These are phyloP conservation scores for Gallinago nigripennis DNA, from an alignment of 2,797 vertebrate genomes.

Conservation along the genomic window DNA sequence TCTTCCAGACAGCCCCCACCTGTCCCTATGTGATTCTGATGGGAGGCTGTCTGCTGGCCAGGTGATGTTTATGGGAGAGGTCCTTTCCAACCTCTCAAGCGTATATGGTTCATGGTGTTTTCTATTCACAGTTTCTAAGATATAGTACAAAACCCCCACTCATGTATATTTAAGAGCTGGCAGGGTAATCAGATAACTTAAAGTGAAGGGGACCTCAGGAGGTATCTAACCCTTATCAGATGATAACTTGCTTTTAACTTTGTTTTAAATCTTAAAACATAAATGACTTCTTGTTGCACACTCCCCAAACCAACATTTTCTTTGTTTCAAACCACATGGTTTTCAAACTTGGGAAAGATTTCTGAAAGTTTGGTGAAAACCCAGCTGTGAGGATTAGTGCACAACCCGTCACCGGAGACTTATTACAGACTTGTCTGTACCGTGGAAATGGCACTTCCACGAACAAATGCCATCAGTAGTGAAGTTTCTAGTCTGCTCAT, in stretches of 20 bases:
- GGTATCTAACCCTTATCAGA: background rate
- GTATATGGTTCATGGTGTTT: background rate
- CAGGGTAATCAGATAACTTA: background rate
- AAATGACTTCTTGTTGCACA: accelerated
- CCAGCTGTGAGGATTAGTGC: background rate
- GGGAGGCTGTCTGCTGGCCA: background rate
- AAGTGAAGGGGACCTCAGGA: background rate
- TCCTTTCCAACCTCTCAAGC: background rate
- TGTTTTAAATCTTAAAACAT: background rate
- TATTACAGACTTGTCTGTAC: background rate
- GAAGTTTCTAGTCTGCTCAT: background rate
- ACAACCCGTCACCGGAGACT: background rate
- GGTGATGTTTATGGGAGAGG: background rate
- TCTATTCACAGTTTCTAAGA: background rate
- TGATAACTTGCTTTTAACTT: background rate
- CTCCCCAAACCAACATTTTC: background rate
- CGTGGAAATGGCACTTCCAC: background rate
- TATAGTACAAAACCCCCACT: background rate
- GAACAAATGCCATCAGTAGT: accelerated
- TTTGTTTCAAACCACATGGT: background rate
- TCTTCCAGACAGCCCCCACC: background rate
- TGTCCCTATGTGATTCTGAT: background rate
- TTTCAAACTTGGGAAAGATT: background rate
- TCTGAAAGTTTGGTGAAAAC: background rate
- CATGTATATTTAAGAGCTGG: background rate